Conservation (phyloP, 2,113 vertebrate species). For the pig (Sus scrofa) region DNA sequence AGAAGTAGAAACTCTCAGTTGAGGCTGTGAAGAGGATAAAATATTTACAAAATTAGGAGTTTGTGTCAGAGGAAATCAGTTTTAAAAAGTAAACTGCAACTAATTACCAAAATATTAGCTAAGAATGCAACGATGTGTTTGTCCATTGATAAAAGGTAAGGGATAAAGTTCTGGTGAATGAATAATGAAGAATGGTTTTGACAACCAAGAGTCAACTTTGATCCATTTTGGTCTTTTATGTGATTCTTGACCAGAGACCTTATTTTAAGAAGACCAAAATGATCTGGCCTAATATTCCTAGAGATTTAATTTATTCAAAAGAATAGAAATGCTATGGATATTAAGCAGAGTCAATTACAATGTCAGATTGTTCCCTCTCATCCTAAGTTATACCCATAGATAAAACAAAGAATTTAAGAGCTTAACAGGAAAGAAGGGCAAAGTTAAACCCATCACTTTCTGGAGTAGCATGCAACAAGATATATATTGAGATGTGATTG, state of each 20-base stretch:
- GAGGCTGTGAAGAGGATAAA: background rate
- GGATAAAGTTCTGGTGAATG: background rate
- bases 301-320: background rate
- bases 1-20: background rate
- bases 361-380: background rate
- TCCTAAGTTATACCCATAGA: background rate
- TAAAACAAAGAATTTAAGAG: background rate
- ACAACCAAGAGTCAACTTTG: background rate
- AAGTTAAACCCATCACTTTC: background rate
- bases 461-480: background rate
- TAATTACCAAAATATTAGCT: background rate
- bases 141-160: background rate
- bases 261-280: slow-evolving; percentile 10
- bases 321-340: background rate
- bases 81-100: slow-evolving; percentile 21
- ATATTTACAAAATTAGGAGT: background rate
- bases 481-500: background rate
- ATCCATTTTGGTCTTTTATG: background rate
- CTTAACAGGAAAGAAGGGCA: background rate
- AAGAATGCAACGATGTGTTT: background rate
- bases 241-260: background rate
- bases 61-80: background rate
- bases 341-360: background rate
- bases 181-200: background rate
- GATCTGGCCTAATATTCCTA: background rate